Evolutionary conservation across 2,888 invertebrate species (phyloP), one percentile per base, ranked within the genome.

Genomic region (Leistus spinibarbis): DNA sequence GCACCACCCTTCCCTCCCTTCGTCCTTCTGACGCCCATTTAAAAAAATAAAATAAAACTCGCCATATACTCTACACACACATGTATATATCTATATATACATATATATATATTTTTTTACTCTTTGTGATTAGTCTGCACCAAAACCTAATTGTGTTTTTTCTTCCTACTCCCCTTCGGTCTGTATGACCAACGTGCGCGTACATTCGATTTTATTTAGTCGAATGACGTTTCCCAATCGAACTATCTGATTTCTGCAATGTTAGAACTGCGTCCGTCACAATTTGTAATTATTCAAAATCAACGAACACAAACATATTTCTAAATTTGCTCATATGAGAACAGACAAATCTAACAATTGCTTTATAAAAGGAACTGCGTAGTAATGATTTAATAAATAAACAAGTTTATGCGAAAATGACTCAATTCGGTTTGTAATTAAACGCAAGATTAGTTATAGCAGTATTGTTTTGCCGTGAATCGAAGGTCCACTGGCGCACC

Each of bases 41-140:
- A 70, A 63, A 70, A 76, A 27, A 27, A 27, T 27, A 27, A 27
- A 27, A 27, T 27, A 27, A 27, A 27, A 27, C 27, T 9, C 27
- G 4, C 27, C 9, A 27, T 72, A 75, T 76, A 76, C 78, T 67
- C 65, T 53, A 53, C 54, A 54, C 54, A 54, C 67, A 76, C 57
- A 70, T 70, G 54, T 64, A 74, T 64, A 81, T 81, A 82, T 83
- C 83, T 16, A 5, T 5, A 54, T 53, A 10, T 54, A 17, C 17
- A 57, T 57, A 57, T 82, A 83, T 82, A 82, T 83, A 82, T 82
- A 82, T 85, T 79, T 85, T 84, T 84, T 85, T 84, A 85, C 85
- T 85, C 85, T 85, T 85, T 85, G 85, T 85, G 85, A 85, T 85
- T 85, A 85, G 85, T 84, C 84, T 84, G 84, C 85, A 85, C 69